These are phyloP conservation scores for Silvanus unidentatus DNA, from an alignment of 2,888 invertebrate species.

Conservation along the genomic window DNA sequence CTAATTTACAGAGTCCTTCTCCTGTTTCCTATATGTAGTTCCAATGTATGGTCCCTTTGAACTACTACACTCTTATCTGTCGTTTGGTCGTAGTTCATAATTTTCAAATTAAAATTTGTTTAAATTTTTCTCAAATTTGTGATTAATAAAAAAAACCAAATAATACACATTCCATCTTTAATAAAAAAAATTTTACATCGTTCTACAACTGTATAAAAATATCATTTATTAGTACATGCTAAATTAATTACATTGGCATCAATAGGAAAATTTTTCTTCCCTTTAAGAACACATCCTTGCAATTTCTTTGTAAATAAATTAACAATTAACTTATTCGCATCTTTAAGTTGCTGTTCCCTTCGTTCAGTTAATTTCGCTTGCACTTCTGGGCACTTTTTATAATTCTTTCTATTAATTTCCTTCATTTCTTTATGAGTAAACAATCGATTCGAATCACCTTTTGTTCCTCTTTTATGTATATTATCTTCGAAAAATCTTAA, in stretches of 20 bases:
- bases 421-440: conserved; percentile 52
- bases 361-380: conserved; percentile 57
- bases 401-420: conserved; percentile 55
- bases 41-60: too few species aligned
- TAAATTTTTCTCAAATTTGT: too few species aligned
- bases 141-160: too few species aligned
- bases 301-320: conserved; percentile 72
- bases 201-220: too few species aligned
- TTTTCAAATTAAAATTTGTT: too few species aligned
- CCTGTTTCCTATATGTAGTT: too few species aligned
- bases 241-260: conserved; percentile 55
- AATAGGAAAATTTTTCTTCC: conserved; percentile 60
- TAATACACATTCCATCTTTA: too few species aligned
- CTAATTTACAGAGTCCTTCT: too few species aligned
- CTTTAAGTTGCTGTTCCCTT: conserved; percentile 50
- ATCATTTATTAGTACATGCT: not conserved
- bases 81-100: too few species aligned
- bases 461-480: conserved; percentile 2
- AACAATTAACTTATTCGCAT: conserved; percentile 68
- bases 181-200: too few species aligned
- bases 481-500: conserved; percentile 28
- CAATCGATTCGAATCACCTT: conserved; percentile 16
- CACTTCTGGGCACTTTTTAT: conserved; percentile 68
- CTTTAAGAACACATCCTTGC: conserved; percentile 60
- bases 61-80: too few species aligned